Evolutionary conservation across 2,797 vertebrate species (phyloP), one percentile per base, ranked within the genome.

Genomic region (Sebastes paucispinis): DNA sequence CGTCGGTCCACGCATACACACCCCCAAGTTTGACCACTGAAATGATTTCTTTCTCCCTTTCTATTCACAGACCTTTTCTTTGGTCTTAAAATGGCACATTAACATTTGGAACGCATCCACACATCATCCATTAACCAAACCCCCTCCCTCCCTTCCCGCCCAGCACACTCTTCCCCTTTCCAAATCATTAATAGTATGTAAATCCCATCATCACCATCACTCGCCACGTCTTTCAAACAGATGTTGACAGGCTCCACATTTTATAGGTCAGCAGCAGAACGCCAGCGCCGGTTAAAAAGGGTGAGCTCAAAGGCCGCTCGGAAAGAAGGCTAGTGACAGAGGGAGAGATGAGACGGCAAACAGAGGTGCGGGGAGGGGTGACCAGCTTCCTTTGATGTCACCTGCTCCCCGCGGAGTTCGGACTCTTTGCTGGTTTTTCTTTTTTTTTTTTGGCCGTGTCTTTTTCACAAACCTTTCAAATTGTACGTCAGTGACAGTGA

Each of bases 121-220:
- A 82, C 67, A 78, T 73, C 84, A 82, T 81, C 81, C 82, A 75
- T 89, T 89, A 85, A 79, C 83, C 79, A 14, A 57, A 74, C 55
- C 65, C 25, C n/a, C 65, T n/a, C 63, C 25, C 47, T 50, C 39
- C 55, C 39, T 67, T 32, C 50, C 24, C 24, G 47, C 68, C 64
- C 77, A 31, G 50, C 75, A 57, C 59, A 73, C 66, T 34, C 74
- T 39, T 79, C 78, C 78, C 70, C 63, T 86, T 87, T 82, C 82
- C 84, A 66, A 88, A 85, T 89, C 91, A 90, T 91, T 93, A 94
- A 93, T 87, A 88, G 84, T 80, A 92, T 94, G 91, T 89, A 93
- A 94, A 94, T 94, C 85, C 89, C 82, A 87, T 91, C 91, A 74
- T 81, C 78, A 14, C 85, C 81, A 82, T 85, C 80, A 63, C 87